Evolutionary conservation across 2,797 vertebrate genomes (phyloP).

Genomic region (Tadarida brasiliensis): DNA sequence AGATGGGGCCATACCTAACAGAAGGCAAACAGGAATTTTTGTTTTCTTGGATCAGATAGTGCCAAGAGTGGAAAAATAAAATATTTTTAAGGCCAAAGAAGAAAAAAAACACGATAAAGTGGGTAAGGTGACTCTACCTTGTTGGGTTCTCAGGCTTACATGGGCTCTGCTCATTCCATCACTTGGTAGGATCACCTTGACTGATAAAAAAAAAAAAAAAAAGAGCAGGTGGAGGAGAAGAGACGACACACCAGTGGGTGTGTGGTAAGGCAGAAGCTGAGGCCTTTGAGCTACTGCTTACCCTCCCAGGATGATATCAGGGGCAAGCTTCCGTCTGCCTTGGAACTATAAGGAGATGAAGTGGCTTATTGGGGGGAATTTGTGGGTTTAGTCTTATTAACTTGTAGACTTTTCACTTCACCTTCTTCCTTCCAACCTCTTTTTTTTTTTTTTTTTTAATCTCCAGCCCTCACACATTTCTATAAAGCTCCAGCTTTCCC

Average conservation of each 20-base stretch:
- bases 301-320: no score
- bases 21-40: conserved; percentile 80
- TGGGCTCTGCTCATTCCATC: background rate
- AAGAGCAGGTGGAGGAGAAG: background rate
- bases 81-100: conserved; percentile 78
- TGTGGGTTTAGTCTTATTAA: background rate
- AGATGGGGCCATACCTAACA: background rate
- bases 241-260: background rate
- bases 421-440: background rate
- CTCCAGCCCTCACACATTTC: background rate
- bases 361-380: background rate
- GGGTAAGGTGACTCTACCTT: background rate
- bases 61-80: conserved; percentile 86
- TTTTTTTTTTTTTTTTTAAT: background rate
- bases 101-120: conserved; percentile 56
- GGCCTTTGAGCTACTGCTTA: background rate
- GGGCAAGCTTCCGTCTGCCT: background rate
- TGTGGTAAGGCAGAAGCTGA: background rate
- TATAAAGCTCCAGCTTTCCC: background rate
- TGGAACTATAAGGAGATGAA: background rate
- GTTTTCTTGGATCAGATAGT: conserved; percentile 80
- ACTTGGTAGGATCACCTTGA: background rate
- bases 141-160: background rate
- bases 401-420: background rate
- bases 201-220: background rate